phyloP scores from a whole-genome alignment of 2,113 vertebrate genomes.

The Ceyx margarethae region DNA sequence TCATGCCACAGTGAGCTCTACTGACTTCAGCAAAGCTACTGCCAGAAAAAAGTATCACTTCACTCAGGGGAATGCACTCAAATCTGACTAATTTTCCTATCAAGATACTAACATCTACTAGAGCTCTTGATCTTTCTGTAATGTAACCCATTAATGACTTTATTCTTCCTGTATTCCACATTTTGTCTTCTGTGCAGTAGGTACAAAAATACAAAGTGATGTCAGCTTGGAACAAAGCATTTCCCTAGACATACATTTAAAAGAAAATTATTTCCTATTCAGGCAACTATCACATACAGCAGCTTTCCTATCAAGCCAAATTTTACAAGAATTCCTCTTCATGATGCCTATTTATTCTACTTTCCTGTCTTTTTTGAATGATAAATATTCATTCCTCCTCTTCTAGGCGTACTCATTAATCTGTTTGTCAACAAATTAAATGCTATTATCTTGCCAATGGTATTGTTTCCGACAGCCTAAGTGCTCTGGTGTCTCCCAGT shows the following conservation, averaged over 20 bases:
- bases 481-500: constrained; percentile 8
- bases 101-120: neutral
- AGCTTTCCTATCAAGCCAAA: neutral
- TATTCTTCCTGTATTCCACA: neutral
- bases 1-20: neutral
- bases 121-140: neutral
- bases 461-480: constrained; percentile 44
- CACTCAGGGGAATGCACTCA: neutral
- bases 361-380: constrained; percentile 12
- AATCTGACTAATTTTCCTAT: neutral
- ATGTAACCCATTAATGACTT: neutral
- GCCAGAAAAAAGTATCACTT: neutral
- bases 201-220: neutral
- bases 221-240: neutral
- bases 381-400: constrained; percentile 8
- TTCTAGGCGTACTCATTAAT: constrained; percentile 36
- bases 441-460: constrained; percentile 40
- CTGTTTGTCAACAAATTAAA: constrained; percentile 64
- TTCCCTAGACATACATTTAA: neutral
- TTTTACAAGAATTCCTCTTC: neutral
- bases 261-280: neutral
- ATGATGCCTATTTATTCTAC: neutral
- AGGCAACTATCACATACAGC: neutral
- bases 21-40: neutral
- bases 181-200: neutral